Evolutionary conservation across 2,888 invertebrate species (phyloP), one percentile per base, ranked within the genome.

Genomic region (Idaea biselata): DNA sequence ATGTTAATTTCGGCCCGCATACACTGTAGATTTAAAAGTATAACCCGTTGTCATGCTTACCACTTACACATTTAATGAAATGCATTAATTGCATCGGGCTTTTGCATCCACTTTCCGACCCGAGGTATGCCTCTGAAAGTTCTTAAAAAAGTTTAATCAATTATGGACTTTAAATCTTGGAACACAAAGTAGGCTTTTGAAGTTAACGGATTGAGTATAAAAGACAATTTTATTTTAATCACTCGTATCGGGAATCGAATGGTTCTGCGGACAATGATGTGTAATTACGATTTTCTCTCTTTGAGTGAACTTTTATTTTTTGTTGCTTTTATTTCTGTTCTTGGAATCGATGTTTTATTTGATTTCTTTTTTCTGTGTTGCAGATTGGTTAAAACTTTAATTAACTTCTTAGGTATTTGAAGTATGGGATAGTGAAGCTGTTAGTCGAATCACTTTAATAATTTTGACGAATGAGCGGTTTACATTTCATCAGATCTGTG

Each of bases 141-240:
- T n/a, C 17, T 56, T 18, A 7, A 44, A 44, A 7, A 44, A 44
- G 44, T 14, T 44, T 18, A 8, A 17, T 7, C 18, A 18, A 56
- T 18, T 56, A 8, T 18, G 18, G 18, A 18, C 18, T 18, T 56
- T 56, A 56, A 18, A 18, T 6, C 18, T 16, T 18, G 3, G 18
- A 16, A 7, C 0, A 18, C 17, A 56, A 18, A 18, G 56, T 56
- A 5, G 7, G 1, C 11, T 44, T 71, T 14, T 32, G 44, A 60
- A 69, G 60, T 6, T 11, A n/a, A 0, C 16, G 14, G 16, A 59
- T 32, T 31, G 60, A 65, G 54, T 66, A 68, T 67, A 68, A 75
- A 77, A 72, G 77, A 81, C 75, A 77, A 81, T 79, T 84, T 83
- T 78, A 79, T 81, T 85, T 83, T 84, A 81, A 82, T 82, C 80